Base-by-base conservation (phyloP, 2,888 invertebrate genomes). In the Nycteola revayana region DNA sequence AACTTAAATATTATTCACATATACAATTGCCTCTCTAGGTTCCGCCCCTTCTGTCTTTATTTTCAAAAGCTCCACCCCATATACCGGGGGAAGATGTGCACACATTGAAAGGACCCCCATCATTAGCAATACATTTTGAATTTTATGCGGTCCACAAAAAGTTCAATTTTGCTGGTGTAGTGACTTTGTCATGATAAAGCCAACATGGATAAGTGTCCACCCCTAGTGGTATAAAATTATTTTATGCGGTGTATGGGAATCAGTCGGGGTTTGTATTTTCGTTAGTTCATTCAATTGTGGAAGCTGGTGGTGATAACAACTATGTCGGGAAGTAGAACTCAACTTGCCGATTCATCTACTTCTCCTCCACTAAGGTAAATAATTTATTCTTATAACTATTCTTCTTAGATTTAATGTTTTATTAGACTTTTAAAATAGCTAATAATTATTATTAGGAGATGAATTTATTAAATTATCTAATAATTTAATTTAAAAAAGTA, bases 311-410 rank as follows among this genome's bases (percentile, higher is more conserved):
- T 1, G 7, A 10, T 24, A 9, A 14, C 17, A 31, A 46, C 17
- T 11, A 87, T 88, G 87, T 79, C 87, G 5, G 74, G 73, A 11
- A 58, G 90, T 10, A 82, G 92, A 46, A 90, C 91, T 42, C 93
- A 93, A 64, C 71, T 93, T 28, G 93, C 93, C 0, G 93, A 93
- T 66, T 93, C 85, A 0, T 85, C 93, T 0, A 93, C 93, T 0
- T 93, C 93, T 2, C 93, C 93, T 2, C 91, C 93, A 9, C 81
- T 92, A 35, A 92, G 90, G 93, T 92, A 80, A 70, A 65, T 67
- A 28, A 37, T 28, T 66, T 20, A 26, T 18, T 34, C 18, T 25
- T n/a, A n/a, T n/a, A n/a, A n/a, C n/a, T n/a, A n/a, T n/a, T n/a
- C n/a, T n/a, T n/a, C n/a, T n/a, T n/a, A n/a, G n/a, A n/a, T n/a